These are phyloP conservation scores for Centroberyx gerrardi DNA, from an alignment of 2,797 vertebrate genomes.

Conservation along the genomic window DNA sequence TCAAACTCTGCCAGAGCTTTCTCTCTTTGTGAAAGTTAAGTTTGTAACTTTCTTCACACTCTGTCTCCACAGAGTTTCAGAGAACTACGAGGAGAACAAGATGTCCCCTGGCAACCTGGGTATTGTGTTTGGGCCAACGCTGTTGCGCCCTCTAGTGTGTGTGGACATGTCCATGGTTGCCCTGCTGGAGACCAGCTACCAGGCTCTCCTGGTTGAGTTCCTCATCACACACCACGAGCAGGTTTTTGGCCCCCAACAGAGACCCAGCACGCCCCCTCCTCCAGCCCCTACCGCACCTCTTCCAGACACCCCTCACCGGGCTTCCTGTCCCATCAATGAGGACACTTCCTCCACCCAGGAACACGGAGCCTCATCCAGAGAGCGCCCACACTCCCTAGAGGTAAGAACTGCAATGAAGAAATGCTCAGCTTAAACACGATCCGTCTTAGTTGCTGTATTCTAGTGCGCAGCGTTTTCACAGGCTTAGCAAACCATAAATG, in stretches of 20 bases:
- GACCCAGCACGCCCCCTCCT: constrained; percentile 72
- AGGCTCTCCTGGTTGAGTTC: constrained; percentile 92
- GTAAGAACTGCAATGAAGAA: constrained; percentile 68
- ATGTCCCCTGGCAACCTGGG: constrained; percentile 95
- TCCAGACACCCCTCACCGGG: constrained; percentile 75
- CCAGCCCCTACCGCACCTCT: constrained; percentile 76
- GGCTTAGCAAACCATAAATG: neutral
- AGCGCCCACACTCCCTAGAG: constrained; percentile 82
- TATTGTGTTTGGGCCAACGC: constrained; percentile 95
- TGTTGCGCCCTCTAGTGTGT: constrained; percentile 87
- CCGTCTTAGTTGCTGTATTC: neutral
- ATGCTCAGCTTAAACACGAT: too few relatives aligned
- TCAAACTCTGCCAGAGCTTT: neutral
- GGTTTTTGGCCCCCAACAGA: constrained; percentile 84
- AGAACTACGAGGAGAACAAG: constrained; percentile 91
- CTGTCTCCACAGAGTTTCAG: constrained; percentile 89
- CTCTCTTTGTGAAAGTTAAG: too few relatives aligned
- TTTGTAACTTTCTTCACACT: neutral
- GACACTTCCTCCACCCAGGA: constrained; percentile 44
- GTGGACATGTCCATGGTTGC: constrained; percentile 86
- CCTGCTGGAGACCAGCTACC: constrained; percentile 91
- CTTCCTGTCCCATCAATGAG: constrained; percentile 58
- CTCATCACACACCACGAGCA: constrained; percentile 89
- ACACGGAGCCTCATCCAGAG: constrained; percentile 64
- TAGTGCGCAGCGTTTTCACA: neutral